phyloP scores from a whole-genome alignment of 2,888 invertebrate species.

The Pheosia tremula region DNA sequence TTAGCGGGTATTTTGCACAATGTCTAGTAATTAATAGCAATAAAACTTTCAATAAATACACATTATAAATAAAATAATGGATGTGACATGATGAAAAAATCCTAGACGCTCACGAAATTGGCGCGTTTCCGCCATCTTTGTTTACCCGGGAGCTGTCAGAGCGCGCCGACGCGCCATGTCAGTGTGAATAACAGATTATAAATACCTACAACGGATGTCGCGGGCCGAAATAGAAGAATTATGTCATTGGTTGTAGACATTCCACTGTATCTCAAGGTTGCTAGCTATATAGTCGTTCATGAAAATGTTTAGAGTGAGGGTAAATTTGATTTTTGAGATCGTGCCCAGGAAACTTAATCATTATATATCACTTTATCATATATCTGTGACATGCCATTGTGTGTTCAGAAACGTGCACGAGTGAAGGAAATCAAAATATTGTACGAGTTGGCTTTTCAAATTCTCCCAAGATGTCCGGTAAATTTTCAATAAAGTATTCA shows the following conservation, averaged over 20 bases:
- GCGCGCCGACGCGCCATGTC: conserved; percentile 18
- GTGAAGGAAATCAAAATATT: no score
- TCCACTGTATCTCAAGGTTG: conserved; percentile 40
- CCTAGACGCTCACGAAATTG: conserved; percentile 5
- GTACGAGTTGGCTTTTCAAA: no score
- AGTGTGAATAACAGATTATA: conserved; percentile 51
- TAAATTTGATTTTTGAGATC: background rate
- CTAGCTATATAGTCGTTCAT: conserved; percentile 25
- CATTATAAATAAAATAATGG: no score
- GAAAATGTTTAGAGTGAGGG: conserved; percentile 14
- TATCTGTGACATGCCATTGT: no score
- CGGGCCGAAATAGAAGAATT: conserved; percentile 70
- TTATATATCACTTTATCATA: no score
- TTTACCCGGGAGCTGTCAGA: conserved; percentile 36
- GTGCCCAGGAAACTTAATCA: no score
- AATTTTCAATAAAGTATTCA: no score
- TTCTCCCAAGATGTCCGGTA: no score
- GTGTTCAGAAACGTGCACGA: no score
- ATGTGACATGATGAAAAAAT: no score
- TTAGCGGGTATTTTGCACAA: no score
- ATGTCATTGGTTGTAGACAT: conserved; percentile 59
- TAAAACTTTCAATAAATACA: background rate
- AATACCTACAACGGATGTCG: conserved; percentile 57
- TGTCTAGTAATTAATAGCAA: no score
- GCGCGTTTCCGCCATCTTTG: conserved; percentile 31